phyloP scores from a whole-genome alignment of 2,113 vertebrate species.

The Holacanthus passer region DNA sequence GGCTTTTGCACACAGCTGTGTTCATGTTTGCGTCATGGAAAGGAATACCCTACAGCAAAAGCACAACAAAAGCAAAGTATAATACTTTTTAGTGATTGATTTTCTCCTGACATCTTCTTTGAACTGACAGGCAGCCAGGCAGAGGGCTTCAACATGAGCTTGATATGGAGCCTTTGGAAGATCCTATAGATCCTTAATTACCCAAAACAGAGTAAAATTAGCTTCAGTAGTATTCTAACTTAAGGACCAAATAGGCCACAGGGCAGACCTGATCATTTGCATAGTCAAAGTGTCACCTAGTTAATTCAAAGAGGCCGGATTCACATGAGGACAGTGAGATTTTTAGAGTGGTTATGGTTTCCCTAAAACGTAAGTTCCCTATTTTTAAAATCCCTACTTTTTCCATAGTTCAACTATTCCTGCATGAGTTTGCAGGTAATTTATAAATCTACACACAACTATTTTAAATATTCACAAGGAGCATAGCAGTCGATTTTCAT shows the following conservation, averaged over 20 bases:
- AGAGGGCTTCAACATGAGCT: not conserved
- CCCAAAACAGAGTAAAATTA: slow-evolving; percentile 28
- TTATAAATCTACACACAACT: too few species aligned
- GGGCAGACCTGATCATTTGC: not conserved
- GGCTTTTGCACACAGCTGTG: not conserved
- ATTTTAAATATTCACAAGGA: too few species aligned
- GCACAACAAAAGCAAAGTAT: not conserved
- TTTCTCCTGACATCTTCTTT: not conserved
- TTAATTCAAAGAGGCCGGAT: slow-evolving; percentile 5
- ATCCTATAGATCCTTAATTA: slow-evolving; percentile 12
- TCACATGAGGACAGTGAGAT: not conserved
- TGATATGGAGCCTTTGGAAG: not conserved
- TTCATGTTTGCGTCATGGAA: not conserved
- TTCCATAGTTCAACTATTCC: too few species aligned
- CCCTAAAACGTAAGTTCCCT: too few species aligned
- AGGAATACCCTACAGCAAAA: not conserved
- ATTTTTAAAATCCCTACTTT: too few species aligned
- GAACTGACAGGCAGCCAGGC: not conserved
- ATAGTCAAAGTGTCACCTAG: slow-evolving; percentile 9
- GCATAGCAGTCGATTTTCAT: too few species aligned
- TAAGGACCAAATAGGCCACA: not conserved
- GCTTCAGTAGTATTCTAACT: not conserved
- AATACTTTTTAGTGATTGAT: too few species aligned
- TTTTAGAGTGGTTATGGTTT: too few species aligned
- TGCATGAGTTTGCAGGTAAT: too few species aligned